Conservation (phyloP, 2,888 invertebrate species). For the Tillus elongatus region DNA sequence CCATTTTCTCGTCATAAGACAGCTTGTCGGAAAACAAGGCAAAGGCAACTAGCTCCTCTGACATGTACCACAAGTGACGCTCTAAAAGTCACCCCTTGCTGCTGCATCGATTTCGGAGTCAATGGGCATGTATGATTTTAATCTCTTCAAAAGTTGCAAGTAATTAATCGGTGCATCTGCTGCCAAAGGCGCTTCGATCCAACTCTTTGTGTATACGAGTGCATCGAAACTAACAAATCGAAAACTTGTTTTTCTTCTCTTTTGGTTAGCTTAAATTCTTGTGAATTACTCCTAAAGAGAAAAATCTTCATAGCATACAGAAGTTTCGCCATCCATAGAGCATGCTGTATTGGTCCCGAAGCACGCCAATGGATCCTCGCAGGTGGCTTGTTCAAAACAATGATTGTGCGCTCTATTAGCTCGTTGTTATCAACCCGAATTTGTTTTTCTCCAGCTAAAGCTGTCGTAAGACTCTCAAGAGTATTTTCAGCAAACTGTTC, state of each 20-base stretch:
- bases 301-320: neutral
- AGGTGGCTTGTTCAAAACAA: constrained; percentile 2
- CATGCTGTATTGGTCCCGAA: constrained; percentile 2
- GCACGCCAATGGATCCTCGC: constrained; percentile 3
- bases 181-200: constrained; percentile 1
- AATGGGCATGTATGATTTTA: neutral
- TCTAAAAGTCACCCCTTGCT: constrained; percentile 1
- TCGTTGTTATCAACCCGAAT: neutral
- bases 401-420: neutral
- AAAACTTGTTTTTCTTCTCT: constrained; percentile 3
- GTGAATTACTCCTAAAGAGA: constrained; percentile 1
- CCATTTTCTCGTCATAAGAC: constrained; percentile 3
- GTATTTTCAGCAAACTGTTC: no score
- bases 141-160: constrained; percentile 2
- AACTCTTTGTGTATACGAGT: neutral
- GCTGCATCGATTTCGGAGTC: constrained; percentile 4
- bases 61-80: constrained; percentile 1
- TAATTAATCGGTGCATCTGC: constrained; percentile 2
- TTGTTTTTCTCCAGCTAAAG: constrained; percentile 2
- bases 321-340: neutral
- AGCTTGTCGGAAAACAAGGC: neutral
- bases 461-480: constrained; percentile 2
- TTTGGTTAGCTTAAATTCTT: neutral
- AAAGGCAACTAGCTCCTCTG: neutral
- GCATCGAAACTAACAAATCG: constrained; percentile 4